Evolutionary conservation across 2,888 invertebrate species (phyloP).

Genomic region (Pachydiplax longipennis): DNA sequence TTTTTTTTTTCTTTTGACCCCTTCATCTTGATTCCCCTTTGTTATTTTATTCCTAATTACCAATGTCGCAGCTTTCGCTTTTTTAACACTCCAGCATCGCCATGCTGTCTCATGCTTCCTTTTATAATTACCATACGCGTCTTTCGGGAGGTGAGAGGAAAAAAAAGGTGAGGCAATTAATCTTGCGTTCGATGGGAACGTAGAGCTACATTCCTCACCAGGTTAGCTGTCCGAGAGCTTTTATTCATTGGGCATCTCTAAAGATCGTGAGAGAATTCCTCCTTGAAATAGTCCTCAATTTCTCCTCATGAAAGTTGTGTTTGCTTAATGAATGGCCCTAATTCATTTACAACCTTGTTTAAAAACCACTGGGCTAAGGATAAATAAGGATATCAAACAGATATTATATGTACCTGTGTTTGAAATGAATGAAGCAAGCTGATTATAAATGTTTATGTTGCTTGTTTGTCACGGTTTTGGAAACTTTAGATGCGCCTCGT

Average conservation of each 20-base stretch:
- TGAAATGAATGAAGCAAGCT: no score
- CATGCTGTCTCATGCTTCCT: slow-evolving; percentile 18
- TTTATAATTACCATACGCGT: slow-evolving; percentile 16
- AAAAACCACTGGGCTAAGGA: no score
- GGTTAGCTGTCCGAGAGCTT: neutral
- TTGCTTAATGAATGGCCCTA: no score
- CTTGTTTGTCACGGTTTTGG: no score
- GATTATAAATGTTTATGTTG: no score
- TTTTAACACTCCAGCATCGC: slow-evolving; percentile 9
- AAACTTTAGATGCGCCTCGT: no score
- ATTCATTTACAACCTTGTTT: no score
- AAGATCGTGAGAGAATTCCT: no score
- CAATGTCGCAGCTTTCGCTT: neutral
- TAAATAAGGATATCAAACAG: no score
- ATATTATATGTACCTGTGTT: no score
- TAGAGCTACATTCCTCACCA: neutral
- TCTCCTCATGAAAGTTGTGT: no score
- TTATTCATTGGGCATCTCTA: neutral
- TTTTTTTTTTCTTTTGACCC: neutral
- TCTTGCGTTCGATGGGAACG: slow-evolving; percentile 2
- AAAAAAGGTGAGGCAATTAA: slow-evolving; percentile 20
- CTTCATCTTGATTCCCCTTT: slow-evolving; percentile 24
- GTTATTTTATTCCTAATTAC: slow-evolving; percentile 31
- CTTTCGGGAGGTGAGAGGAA: neutral
- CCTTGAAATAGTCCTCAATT: no score